Base-by-base conservation (phyloP, 37 sponge, comb jelly and placozoan species). In the Ephydatia muelleri region DNA sequence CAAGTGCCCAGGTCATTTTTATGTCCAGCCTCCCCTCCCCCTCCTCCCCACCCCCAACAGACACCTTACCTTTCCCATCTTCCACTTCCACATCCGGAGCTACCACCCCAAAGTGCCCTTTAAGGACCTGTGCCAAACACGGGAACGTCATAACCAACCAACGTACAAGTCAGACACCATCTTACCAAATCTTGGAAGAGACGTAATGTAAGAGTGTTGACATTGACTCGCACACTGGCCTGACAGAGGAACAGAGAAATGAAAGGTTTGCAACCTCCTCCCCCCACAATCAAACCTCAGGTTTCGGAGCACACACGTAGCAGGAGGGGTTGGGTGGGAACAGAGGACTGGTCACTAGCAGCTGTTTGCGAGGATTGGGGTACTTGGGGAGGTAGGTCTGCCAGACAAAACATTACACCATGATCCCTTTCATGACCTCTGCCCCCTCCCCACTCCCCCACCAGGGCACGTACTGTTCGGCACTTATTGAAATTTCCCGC, bases 31-130 rank as follows among this genome's bases (percentile, higher is more conserved):
- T 43, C 68, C 6, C 23, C 38, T 34, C 32, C 81, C 4, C 3
- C 29, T n/a, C n/a, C n/a, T n/a, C n/a, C n/a, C n/a, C n/a, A n/a
- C n/a, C n/a, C n/a, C n/a, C n/a, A n/a, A n/a, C n/a, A n/a, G 27
- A 8, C 31, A 14, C 22, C 2, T 23, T 31, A 92, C 92, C 97
- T 82, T 94, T 96, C n/a, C 99, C 99, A 79, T 98, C 99, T 35
- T 96, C 93, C 16, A 98, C 88, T 80, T 98, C 99, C 74, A 98
- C 99, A 88, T 98, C 99, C 27, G 99, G 99, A 34, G 99, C 94
- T 26, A 94, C 83, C 94, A 98, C 92, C 32, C 94, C 96, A 79
- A 98, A 89, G 40, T 89, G 80, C 37, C 69, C 86, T 80, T 96
- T 98, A 71, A 98, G 66, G 22, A 98, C 81, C 93, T 92, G 80